Evolutionary conservation across 2,113 vertebrate genomes (phyloP), one percentile per base, ranked within the genome.

Genomic region (Mixornis gularis): DNA sequence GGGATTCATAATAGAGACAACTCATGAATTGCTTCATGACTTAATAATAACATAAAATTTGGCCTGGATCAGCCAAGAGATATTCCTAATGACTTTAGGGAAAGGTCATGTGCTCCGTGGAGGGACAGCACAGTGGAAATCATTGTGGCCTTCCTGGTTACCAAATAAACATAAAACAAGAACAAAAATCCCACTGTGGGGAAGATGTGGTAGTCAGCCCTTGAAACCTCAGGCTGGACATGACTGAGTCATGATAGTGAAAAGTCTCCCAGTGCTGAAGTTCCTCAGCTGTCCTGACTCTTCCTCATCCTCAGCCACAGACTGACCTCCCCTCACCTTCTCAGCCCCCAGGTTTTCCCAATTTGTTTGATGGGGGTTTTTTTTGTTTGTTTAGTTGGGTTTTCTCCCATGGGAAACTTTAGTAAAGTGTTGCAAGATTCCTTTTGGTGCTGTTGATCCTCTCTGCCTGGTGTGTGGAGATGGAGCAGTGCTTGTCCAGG

Each of bases 1-100:
- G 30, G 51, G 26, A 84, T 73, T 92, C 82, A 72, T 80, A 92
- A 79, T n/a, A 93, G 73, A 94, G 51, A 68, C 43, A 92, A 86
- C 56, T 80, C 84, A 36, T 63, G 36, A 82, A 92, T 79, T 85
- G 79, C 74, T 94, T 87, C 72, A 80, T 85, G 58, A 92, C 56
- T 96, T 89, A 85, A 88, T 90, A 79, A 70, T 44, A 53, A 34
- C 36, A 65, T 68, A 69, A 63, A 80, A 87, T 49, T 79, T 85
- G 85, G 30, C 64, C 85, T 72, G 41, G 71, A 88, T 69, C 13
- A 88, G 49, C 32, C 58, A 52, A 65, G 56, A 90, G 34, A 44
- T 27, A 38, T 70, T 92, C 41, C 19, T 51, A 55, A 59, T 6
- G 29, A 48, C 24, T 81, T 74, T 12, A 70, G 53, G 81, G 46